Evolutionary conservation across 2,113 vertebrate genomes (phyloP).

Genomic region (Syngnathus scovelli): DNA sequence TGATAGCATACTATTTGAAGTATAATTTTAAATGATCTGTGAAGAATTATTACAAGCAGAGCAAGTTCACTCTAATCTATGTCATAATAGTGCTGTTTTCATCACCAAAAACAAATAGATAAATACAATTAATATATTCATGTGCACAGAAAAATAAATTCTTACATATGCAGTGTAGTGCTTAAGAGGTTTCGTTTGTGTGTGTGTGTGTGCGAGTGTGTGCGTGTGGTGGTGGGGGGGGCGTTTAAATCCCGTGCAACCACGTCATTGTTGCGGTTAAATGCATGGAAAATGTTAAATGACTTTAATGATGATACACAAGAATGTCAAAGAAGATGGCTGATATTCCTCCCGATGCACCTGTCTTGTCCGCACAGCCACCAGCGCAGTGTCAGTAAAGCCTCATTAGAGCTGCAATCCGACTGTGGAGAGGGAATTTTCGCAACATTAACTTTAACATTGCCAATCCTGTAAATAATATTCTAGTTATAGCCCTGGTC

Average conservation of each 20-base stretch:
- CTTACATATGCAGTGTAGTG: conserved; percentile 14
- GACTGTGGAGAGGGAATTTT: conserved; percentile 74
- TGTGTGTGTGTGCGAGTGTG: too few relatives aligned
- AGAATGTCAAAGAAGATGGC: conserved; percentile 53
- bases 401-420: conserved; percentile 79
- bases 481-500: conserved; percentile 71
- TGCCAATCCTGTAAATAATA: conserved; percentile 81
- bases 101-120: not conserved
- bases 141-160: not conserved
- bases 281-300: conserved; percentile 46
- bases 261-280: conserved; percentile 18
- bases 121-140: too few relatives aligned
- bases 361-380: conserved; percentile 63
- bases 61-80: not conserved
- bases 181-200: not conserved
- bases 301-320: conserved; percentile 51
- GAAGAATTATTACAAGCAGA: not conserved
- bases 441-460: conserved; percentile 84
- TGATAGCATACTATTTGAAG: not conserved
- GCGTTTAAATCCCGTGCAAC: conserved; percentile 14
- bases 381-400: conserved; percentile 77
- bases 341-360: conserved; percentile 57
- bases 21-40: not conserved
- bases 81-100: not conserved
- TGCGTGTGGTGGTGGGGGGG: too few relatives aligned